Evolutionary conservation across 2,888 invertebrate genomes (phyloP).

Genomic region (Agrotis segetum): DNA sequence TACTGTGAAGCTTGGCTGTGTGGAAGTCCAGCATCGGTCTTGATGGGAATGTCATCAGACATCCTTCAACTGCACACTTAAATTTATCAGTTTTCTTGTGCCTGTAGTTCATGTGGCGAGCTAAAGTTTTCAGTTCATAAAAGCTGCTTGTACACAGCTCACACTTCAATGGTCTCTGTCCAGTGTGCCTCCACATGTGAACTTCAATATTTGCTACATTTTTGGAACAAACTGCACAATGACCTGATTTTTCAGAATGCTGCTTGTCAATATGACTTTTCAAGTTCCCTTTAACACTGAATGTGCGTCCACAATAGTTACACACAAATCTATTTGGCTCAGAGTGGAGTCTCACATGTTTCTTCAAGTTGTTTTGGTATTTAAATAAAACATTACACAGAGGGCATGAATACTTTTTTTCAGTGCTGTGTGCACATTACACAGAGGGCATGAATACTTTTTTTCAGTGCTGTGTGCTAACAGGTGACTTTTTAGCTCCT

Average conservation of each 20-base stretch:
- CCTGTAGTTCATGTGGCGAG: constrained; percentile 82
- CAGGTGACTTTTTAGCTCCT: constrained; percentile 78
- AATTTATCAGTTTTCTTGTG: constrained; percentile 81
- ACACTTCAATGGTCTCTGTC: constrained; percentile 85
- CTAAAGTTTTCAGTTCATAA: constrained; percentile 77
- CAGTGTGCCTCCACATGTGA: constrained; percentile 90
- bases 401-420: constrained; percentile 78
- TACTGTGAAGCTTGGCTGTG: constrained; percentile 80
- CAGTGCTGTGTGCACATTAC: constrained; percentile 83
- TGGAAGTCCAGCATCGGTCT: constrained; percentile 83
- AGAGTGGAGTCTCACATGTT: constrained; percentile 84
- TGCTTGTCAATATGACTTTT: constrained; percentile 88
- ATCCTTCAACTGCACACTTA: constrained; percentile 79
- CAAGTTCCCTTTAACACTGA: constrained; percentile 87
- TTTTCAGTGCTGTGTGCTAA: constrained; percentile 79
- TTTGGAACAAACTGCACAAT: constrained; percentile 87
- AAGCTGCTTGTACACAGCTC: constrained; percentile 82
- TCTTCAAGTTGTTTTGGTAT: constrained; percentile 87
- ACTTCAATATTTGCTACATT: constrained; percentile 89
- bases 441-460: constrained; percentile 79
- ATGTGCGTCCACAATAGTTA: constrained; percentile 83
- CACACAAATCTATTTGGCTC: constrained; percentile 80
- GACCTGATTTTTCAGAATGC: constrained; percentile 90
- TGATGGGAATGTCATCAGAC: constrained; percentile 79
- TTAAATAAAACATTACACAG: constrained; percentile 87